Evolutionary conservation across 2,888 invertebrate genomes (phyloP), one percentile per base, ranked within the genome.

Genomic region (Pharmacophagus antenor): DNA sequence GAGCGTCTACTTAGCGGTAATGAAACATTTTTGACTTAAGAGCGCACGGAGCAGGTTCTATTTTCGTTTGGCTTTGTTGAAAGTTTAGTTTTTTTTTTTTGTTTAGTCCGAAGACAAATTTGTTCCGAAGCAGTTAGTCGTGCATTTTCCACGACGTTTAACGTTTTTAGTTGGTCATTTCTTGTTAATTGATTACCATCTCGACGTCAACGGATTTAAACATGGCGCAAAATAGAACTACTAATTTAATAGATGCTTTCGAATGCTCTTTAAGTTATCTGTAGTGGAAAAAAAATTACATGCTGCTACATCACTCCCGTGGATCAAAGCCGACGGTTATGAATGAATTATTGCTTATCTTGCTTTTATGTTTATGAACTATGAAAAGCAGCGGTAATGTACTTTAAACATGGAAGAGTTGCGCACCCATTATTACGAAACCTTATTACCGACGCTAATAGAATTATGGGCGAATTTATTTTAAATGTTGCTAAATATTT

Each of bases 31-130:
- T 68, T 67, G 67, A 70, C 67, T 68, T 71, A 68, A 69, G 66
- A 63, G 65, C 63, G 56, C 49, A 27, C 61, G 65, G 51, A 50
- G 62, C 71, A 71, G 68, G 67, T 67, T 67, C 53, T 50, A 65
- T 15, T 62, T 58, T 66, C 51, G 66, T 59, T 50, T 18, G 51
- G 51, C 47, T 58, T 54, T 63, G 52, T 66, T 68, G 23, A 48
- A n/a, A 22, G 67, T 64, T 60, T 63, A 47, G 64, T 17, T 60
- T 57, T 65, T 63, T 65, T 53, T 62, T 63, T 61, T 62, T 61
- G 63, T 64, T 66, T 63, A 68, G 63, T 41, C 58, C 61, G 63
- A 66, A 67, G 74, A 74, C 71, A 75, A 72, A 73, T 74, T 72
- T 67, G 66, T 66, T 66, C 37, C 25, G 57, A 61, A 67, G 65